These are phyloP conservation scores for Enteromius afrohamiltoni DNA, from an alignment of 2,797 vertebrate species.

Conservation along the genomic window DNA sequence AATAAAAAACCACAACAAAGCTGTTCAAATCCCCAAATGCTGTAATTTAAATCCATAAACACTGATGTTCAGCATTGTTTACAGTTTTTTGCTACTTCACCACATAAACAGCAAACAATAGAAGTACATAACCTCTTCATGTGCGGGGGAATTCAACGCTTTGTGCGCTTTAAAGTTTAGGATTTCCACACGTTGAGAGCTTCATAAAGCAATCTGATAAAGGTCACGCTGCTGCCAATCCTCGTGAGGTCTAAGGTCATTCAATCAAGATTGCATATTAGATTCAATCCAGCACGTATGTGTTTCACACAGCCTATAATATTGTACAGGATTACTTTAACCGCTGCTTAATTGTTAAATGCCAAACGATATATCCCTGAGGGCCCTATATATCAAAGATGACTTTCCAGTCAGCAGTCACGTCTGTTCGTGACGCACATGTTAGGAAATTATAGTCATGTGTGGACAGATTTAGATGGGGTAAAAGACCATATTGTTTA, in stretches of 20 bases:
- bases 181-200: slow-evolving; percentile 39
- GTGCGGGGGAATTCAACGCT: not conserved
- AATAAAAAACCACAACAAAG: not conserved
- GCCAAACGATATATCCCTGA: slow-evolving; percentile 53
- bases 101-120: not conserved
- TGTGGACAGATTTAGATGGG: not conserved
- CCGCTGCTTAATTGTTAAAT: slow-evolving; percentile 58
- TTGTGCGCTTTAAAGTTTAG: slow-evolving; percentile 21
- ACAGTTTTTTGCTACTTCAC: not conserved
- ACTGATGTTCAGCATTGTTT: slow-evolving; percentile 7
- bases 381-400: slow-evolving; percentile 28
- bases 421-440: not conserved
- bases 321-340: slow-evolving; percentile 62
- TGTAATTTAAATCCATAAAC: slow-evolving; percentile 19
- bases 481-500: slow-evolving; percentile 32
- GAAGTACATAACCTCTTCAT: not conserved
- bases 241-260: slow-evolving; percentile 25
- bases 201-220: slow-evolving; percentile 31
- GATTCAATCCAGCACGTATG: not conserved
- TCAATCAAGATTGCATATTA: slow-evolving; percentile 48
- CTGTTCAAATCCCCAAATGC: not conserved
- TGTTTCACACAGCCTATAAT: slow-evolving; percentile 37
- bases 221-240: slow-evolving; percentile 13
- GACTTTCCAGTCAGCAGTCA: slow-evolving; percentile 41
- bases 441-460: not conserved